A percentile compares a stretch with the other conserved stretches of the same genome.
Conservation (phyloP, 53 echinoderm and acorn worm species). For the Astropecten irregularis region DNA sequence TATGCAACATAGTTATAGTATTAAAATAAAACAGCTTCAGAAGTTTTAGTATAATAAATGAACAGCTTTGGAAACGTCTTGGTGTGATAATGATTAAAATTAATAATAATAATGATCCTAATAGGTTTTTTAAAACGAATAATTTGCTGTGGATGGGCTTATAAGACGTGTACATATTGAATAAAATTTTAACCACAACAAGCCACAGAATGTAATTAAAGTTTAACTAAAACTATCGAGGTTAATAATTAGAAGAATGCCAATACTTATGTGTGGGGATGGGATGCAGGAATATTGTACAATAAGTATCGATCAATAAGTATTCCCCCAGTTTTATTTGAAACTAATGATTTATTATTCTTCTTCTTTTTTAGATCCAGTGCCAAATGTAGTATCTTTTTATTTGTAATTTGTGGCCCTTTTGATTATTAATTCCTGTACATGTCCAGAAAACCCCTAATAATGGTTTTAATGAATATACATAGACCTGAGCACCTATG, state of each 20-base stretch:
- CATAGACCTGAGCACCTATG: constrained; percentile 10
- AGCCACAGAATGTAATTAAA: constrained; percentile 15
- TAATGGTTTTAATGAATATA: background rate
- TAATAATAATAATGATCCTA: background rate
- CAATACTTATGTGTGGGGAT: constrained; percentile 4
- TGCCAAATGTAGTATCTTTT: constrained; percentile 39
- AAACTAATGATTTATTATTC: background rate
- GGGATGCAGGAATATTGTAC: background rate
- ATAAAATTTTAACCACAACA: constrained; percentile 23
- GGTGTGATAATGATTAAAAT: background rate
- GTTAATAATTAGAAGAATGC: constrained; percentile 4
- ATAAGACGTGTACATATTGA: constrained; percentile 56
- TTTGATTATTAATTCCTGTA: background rate
- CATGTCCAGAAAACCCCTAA: background rate
- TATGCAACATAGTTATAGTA: background rate
- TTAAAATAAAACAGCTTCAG: background rate
- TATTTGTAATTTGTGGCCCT: background rate
- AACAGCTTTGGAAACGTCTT: background rate
- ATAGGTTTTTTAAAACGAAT: constrained; percentile 1
- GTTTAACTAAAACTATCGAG: background rate
- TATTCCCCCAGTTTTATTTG: background rate
- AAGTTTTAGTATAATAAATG: background rate
- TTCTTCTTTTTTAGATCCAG: constrained; percentile 19
- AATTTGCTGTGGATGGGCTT: constrained; percentile 45
- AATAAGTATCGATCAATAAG: background rate